phyloP scores from a whole-genome alignment of 2,888 invertebrate species.

The Conchocele bisecta region DNA sequence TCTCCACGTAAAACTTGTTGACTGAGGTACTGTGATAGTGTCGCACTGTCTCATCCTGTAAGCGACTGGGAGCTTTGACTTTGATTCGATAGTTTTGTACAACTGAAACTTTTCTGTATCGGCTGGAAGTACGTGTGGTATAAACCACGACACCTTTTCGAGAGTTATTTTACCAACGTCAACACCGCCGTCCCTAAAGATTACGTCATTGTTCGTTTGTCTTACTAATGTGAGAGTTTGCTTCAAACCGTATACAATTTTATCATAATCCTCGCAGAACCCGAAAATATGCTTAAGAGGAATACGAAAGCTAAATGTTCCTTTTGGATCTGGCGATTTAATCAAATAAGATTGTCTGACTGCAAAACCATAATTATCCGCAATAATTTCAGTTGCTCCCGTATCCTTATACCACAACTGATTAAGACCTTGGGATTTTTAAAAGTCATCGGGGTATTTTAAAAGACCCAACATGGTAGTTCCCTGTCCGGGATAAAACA shows the following conservation, averaged over 20 bases:
- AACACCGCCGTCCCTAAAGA: neutral
- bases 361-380: too few relatives aligned
- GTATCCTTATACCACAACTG: too few relatives aligned
- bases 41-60: constrained; percentile 23
- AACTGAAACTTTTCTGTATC: constrained; percentile 39
- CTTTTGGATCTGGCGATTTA: constrained; percentile 16
- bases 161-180: constrained; percentile 11
- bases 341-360: constrained; percentile 5
- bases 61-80: constrained; percentile 14
- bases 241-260: constrained; percentile 26
- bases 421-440: constrained; percentile 17
- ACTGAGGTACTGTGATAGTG: constrained; percentile 1
- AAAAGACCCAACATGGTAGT: too few relatives aligned
- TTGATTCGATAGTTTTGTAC: constrained; percentile 28
- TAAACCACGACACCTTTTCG: constrained; percentile 36
- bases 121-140: constrained; percentile 28
- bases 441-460: constrained; percentile 35
- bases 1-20: constrained; percentile 40
- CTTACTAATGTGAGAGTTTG: neutral
- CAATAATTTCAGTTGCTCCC: too few relatives aligned
- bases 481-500: too few relatives aligned
- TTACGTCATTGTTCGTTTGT: constrained; percentile 10
- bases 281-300: constrained; percentile 40
- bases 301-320: constrained; percentile 33
- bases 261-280: constrained; percentile 8